Conservation (phyloP, 1,140 invertebrate genomes). For the Brachionus asplanchnoidis region DNA sequence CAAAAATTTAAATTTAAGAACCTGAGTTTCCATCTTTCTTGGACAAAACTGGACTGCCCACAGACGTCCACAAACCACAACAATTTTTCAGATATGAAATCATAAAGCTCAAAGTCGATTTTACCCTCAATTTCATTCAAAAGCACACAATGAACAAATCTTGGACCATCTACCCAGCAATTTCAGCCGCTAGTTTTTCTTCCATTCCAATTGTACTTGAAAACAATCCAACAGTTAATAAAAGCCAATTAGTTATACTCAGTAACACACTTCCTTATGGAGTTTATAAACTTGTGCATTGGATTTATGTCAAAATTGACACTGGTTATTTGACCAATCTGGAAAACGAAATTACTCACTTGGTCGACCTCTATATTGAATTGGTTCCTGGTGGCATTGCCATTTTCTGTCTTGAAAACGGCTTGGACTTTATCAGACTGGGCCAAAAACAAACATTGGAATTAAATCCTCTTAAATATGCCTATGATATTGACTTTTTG, state of each 20-base stretch:
- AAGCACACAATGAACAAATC: not conserved
- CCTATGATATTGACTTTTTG: constrained; percentile 25
- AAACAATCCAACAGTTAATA: not conserved
- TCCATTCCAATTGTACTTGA: not conserved
- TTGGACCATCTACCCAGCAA: not conserved
- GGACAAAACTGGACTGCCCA: not conserved
- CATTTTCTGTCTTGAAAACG: constrained; percentile 1
- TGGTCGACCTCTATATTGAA: not conserved
- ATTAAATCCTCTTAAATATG: constrained; percentile 12
- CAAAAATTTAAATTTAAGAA: not conserved
- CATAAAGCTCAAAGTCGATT: not conserved
- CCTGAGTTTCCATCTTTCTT: not conserved
- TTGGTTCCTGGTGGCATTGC: constrained; percentile 12
- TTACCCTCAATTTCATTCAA: not conserved
- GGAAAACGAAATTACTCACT: not conserved
- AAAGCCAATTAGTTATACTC: not conserved
- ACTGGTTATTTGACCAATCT: not conserved
- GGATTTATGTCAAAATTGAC: not conserved
- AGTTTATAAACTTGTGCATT: not conserved
- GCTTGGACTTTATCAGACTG: not conserved
- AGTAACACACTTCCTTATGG: not conserved
- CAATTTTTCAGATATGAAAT: not conserved
- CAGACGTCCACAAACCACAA: not conserved
- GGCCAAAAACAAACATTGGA: constrained; percentile 1
- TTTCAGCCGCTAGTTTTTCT: not conserved